These are phyloP conservation scores for Pangasius sanitwongsei DNA, from an alignment of 2,797 vertebrate genomes.

Conservation along the genomic window DNA sequence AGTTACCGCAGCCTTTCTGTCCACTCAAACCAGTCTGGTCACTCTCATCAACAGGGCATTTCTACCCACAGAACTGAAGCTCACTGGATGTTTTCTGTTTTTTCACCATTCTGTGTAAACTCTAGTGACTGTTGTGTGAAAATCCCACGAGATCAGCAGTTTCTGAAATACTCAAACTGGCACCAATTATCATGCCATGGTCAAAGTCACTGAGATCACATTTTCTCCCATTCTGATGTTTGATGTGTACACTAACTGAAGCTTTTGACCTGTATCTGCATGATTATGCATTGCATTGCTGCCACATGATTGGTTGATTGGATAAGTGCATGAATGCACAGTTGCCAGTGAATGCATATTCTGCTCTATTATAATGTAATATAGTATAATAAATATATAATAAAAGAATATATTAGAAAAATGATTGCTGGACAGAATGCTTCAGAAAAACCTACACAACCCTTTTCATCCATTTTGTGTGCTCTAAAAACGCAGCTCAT, in stretches of 20 bases:
- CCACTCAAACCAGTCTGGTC: not conserved
- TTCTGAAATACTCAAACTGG: too few species aligned
- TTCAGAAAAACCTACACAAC: not conserved
- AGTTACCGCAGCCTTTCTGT: not conserved
- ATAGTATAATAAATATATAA: not conserved
- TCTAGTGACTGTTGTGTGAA: too few species aligned
- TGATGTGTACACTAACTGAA: not conserved
- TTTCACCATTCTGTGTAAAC: not conserved
- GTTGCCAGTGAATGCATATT: not conserved
- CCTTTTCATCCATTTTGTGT: not conserved
- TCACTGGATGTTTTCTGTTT: not conserved
- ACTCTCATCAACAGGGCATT: not conserved
- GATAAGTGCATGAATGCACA: not conserved
- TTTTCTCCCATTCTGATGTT: not conserved
- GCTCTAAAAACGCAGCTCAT: constrained; percentile 2
- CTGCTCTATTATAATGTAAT: not conserved
- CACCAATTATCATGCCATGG: too few species aligned
- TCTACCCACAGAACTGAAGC: not conserved
- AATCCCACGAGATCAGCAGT: too few species aligned
- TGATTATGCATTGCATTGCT: not conserved
- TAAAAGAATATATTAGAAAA: too few species aligned
- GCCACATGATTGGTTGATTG: not conserved
- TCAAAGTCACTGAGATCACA: not conserved
- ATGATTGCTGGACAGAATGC: not conserved
- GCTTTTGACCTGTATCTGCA: not conserved